These are phyloP conservation scores for Mirza zaza DNA, from an alignment of 2,113 vertebrate genomes.

Conservation along the genomic window DNA sequence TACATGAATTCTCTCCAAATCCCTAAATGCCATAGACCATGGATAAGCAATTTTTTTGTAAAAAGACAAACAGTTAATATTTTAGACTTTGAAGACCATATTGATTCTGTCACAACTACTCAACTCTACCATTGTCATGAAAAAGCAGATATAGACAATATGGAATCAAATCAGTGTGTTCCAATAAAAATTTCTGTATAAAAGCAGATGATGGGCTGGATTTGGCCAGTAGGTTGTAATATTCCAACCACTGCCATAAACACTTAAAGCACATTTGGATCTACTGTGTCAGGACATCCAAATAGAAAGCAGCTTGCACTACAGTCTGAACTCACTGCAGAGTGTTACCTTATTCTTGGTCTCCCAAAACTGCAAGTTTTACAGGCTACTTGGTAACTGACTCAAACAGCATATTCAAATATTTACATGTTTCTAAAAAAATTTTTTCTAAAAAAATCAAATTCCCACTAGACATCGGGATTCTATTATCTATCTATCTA, in stretches of 20 bases:
- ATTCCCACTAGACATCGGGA: neutral
- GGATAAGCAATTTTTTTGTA: neutral
- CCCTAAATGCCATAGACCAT: neutral
- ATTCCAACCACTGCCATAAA: neutral
- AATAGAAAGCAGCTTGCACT: neutral
- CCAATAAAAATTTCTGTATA: neutral
- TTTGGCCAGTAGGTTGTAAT: neutral
- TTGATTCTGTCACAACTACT: neutral
- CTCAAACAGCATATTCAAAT: neutral
- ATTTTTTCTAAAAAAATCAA: neutral
- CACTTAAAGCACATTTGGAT: neutral
- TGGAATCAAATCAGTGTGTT: neutral
- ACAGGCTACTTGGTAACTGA: neutral
- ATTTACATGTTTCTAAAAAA: neutral
- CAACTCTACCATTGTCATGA: neutral
- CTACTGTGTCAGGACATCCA: neutral
- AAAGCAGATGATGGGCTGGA: neutral
- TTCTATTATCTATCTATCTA: no score
- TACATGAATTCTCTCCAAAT: neutral
- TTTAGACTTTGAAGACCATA: neutral
- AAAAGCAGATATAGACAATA: neutral
- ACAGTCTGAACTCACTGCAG: neutral
- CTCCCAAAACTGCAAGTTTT: neutral
- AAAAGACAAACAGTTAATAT: neutral
- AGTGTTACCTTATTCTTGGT: neutral